A percentile compares a stretch with the other conserved stretches of the same genome.
phyloP scores from a whole-genome alignment of 2,797 vertebrate species.

The Onychomys arenicola region DNA sequence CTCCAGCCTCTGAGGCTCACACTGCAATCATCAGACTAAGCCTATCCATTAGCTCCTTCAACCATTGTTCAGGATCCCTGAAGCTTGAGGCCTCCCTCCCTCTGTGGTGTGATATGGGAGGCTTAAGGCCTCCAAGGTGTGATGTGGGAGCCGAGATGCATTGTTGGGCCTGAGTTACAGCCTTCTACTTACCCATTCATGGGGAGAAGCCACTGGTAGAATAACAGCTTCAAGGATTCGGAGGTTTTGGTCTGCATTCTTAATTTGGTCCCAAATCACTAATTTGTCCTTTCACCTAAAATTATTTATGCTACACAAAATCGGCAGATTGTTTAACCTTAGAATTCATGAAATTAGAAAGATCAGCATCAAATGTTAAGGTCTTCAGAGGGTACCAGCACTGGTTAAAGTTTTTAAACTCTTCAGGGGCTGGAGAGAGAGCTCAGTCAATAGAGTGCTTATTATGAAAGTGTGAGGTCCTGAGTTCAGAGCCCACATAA shows the following conservation, averaged over 20 bases:
- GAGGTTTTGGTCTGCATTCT: not conserved
- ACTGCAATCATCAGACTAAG: too few relatives aligned
- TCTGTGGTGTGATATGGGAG: not conserved
- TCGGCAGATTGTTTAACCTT: not conserved
- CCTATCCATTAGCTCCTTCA: not conserved
- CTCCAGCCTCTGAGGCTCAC: too few relatives aligned
- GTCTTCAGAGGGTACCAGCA: not conserved
- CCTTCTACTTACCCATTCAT: not conserved
- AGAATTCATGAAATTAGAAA: not conserved
- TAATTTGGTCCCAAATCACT: not conserved
- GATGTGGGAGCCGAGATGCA: not conserved
- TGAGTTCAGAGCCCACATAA: not conserved
- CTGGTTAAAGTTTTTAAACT: not conserved
- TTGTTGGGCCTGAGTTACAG: not conserved
- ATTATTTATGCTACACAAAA: not conserved
- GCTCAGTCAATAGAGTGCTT: not conserved
- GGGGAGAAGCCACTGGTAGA: not conserved
- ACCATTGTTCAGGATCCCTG: not conserved
- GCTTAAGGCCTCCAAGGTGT: not conserved
- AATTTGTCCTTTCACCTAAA: not conserved
- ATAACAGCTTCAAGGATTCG: not conserved
- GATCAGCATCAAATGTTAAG: not conserved
- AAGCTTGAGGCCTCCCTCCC: not conserved
- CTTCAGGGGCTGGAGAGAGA: not conserved
- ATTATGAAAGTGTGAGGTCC: not conserved